These are phyloP conservation scores for Pseudorasbora parva DNA, from an alignment of 2,113 vertebrate species.

Conservation along the genomic window DNA sequence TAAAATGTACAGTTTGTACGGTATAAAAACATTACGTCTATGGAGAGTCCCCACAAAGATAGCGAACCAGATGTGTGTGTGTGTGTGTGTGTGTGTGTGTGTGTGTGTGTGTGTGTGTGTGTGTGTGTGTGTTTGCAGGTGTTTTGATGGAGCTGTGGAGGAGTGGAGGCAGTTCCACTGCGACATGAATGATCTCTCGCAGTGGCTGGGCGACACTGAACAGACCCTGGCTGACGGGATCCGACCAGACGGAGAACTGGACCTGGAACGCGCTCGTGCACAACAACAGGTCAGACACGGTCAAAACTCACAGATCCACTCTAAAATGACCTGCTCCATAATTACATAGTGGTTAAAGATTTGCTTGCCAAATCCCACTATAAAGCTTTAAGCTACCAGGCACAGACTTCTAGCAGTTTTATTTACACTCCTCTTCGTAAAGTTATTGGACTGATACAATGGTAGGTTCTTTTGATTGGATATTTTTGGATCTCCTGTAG, in stretches of 20 bases:
- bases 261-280: constrained; percentile 74
- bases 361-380: neutral
- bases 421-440: too few relatives aligned
- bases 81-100: too few relatives aligned
- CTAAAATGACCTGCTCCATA: neutral
- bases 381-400: too few relatives aligned
- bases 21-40: too few relatives aligned
- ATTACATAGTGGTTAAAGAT: neutral
- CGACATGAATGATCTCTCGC: constrained; percentile 86
- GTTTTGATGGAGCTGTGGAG: constrained; percentile 84
- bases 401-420: too few relatives aligned
- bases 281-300: constrained; percentile 83
- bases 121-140: constrained; percentile 68
- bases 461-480: too few relatives aligned
- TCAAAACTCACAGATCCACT: neutral
- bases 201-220: constrained; percentile 88
- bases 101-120: constrained; percentile 14
- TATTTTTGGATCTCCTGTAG: too few relatives aligned
- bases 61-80: too few relatives aligned
- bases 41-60: too few relatives aligned
- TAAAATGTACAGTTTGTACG: too few relatives aligned
- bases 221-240: constrained; percentile 74
- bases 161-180: constrained; percentile 91
- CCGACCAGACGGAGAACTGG: constrained; percentile 76
- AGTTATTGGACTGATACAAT: too few relatives aligned